Percentiles rank a stretch among this genome's conserved stretches.
Evolutionary conservation across 2,888 invertebrate species (phyloP).

Genomic region (Cheilosia pagana): DNA sequence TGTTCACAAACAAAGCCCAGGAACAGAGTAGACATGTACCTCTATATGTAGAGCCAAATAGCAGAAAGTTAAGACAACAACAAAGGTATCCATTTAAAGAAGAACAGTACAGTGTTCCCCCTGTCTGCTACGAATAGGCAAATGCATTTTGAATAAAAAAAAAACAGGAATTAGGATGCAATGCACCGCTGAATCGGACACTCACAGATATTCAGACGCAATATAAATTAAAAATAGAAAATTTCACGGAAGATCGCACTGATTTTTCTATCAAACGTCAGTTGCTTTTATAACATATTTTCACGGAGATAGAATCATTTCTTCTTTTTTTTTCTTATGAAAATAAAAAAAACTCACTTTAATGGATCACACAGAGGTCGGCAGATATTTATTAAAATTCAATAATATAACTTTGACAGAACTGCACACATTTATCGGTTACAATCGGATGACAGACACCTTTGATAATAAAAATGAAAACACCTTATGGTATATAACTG

Average conservation of each 20-base stretch:
- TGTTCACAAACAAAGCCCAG: neutral
- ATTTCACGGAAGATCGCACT: conserved; percentile 6
- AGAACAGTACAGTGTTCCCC: neutral
- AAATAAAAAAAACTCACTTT: conserved; percentile 22
- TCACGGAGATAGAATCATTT: neutral
- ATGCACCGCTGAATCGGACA: neutral
- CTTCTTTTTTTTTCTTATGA: neutral
- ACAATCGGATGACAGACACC: neutral
- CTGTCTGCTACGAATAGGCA: too few relatives aligned
- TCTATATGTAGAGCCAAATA: too few relatives aligned
- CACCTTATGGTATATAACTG: conserved; percentile 21
- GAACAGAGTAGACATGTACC: neutral
- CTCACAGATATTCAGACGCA: conserved; percentile 18
- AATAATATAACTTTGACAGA: neutral
- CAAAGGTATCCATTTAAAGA: too few relatives aligned
- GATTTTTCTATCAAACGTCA: neutral
- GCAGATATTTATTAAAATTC: conserved; percentile 5
- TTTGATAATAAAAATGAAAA: conserved; percentile 13
- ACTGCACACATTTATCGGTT: conserved; percentile 29
- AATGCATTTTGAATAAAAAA: neutral
- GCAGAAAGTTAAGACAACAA: too few relatives aligned
- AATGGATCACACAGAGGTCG: conserved; percentile 18
- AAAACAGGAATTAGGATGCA: neutral
- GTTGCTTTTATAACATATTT: neutral
- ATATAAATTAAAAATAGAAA: conserved; percentile 56